Evolutionary conservation across 1,140 invertebrate genomes (phyloP).

Genomic region (Eupristina koningsbergeri): DNA sequence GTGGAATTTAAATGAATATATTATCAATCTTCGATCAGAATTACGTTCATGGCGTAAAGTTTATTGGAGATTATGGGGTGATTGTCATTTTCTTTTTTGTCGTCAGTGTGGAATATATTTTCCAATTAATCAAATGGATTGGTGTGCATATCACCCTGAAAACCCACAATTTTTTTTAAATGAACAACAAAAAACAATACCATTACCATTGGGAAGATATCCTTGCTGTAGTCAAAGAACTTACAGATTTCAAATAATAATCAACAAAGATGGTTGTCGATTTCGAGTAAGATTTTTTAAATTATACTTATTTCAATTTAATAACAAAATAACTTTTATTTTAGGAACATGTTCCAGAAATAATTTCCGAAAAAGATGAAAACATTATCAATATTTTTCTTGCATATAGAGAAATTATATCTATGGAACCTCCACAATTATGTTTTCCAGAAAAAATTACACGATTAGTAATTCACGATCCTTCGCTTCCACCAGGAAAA

Average conservation of each 20-base stretch:
- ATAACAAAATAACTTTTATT: slow-evolving; percentile 30
- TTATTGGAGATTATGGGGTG: slow-evolving; percentile 94
- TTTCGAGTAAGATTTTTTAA: slow-evolving; percentile 61
- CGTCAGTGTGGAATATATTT: slow-evolving; percentile 83
- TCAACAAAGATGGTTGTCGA: slow-evolving; percentile 69
- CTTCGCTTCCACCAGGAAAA: slow-evolving; percentile 66
- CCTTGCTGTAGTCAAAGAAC: slow-evolving; percentile 89
- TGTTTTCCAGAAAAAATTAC: slow-evolving; percentile 81
- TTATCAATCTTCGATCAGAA: slow-evolving; percentile 82
- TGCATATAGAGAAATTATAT: slow-evolving; percentile 75
- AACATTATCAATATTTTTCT: slow-evolving; percentile 76
- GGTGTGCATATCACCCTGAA: slow-evolving; percentile 86
- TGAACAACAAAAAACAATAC: slow-evolving; percentile 76
- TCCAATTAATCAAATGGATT: slow-evolving; percentile 83
- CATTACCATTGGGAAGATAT: slow-evolving; percentile 81
- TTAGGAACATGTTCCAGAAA: slow-evolving; percentile 77
- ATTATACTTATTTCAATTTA: not conserved
- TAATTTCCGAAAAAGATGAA: slow-evolving; percentile 74
- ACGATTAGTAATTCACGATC: slow-evolving; percentile 76
- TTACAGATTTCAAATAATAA: slow-evolving; percentile 82
- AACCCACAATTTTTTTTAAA: slow-evolving; percentile 83
- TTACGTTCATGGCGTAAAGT: slow-evolving; percentile 90
- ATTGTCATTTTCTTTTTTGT: slow-evolving; percentile 87
- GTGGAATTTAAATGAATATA: slow-evolving; percentile 89
- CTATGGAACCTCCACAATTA: slow-evolving; percentile 77